These are phyloP conservation scores for Eremophila alpestris DNA, from an alignment of 2,797 vertebrate species.

Conservation along the genomic window DNA sequence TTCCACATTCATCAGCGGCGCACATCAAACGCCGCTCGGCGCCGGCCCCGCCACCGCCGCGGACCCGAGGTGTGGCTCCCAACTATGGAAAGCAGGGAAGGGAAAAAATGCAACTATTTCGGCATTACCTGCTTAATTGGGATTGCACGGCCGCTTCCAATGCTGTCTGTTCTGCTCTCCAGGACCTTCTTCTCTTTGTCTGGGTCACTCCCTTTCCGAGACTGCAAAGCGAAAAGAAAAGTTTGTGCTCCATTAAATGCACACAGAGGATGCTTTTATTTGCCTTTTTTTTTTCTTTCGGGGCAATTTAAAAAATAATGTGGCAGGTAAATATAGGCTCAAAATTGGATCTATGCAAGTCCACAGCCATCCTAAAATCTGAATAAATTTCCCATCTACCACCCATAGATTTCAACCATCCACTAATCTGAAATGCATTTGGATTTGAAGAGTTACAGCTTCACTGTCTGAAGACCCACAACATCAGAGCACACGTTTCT, in stretches of 20 bases:
- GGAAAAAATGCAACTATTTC: not conserved
- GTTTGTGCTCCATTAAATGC: constrained; percentile 64
- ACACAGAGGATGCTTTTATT: not conserved
- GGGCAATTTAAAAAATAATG: not conserved
- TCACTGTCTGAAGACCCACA: constrained; percentile 31
- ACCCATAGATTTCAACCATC: not conserved
- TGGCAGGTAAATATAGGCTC: not conserved
- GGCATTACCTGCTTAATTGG: constrained; percentile 97
- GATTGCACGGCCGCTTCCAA: constrained; percentile 96
- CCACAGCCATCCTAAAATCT: not conserved
- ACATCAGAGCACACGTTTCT: not conserved
- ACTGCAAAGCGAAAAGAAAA: constrained; percentile 84
- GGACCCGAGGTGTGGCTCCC: constrained; percentile 68
- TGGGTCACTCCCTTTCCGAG: constrained; percentile 94
- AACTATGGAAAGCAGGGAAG: constrained; percentile 6
- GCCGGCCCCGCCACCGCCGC: not conserved
- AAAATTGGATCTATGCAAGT: not conserved
- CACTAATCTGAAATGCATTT: not conserved
- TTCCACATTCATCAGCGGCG: constrained; percentile 84
- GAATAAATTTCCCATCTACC: not conserved
- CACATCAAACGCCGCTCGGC: constrained; percentile 71
- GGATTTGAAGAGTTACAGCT: constrained; percentile 39
- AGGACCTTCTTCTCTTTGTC: constrained; percentile 98
- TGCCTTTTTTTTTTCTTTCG: not conserved
- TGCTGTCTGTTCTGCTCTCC: constrained; percentile 96